Conservation (phyloP, 2,113 vertebrate genomes). For the Zingel zingel region DNA sequence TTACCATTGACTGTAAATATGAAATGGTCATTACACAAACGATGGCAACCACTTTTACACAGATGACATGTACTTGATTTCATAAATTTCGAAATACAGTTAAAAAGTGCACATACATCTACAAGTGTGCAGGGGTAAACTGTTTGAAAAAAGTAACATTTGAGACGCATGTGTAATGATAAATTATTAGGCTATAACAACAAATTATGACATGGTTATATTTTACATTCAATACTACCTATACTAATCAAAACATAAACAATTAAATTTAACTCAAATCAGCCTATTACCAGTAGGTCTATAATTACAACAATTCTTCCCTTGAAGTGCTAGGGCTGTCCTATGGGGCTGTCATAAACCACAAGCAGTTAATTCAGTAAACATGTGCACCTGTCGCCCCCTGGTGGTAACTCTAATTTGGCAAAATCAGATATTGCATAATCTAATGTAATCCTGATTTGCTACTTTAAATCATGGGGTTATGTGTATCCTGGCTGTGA, state of each 20-base stretch:
- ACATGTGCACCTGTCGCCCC: conserved; percentile 20
- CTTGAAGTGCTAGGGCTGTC: not conserved
- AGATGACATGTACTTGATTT: not conserved
- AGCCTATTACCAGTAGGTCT: too few relatives aligned
- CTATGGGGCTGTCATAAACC: not conserved
- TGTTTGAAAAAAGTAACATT: not conserved
- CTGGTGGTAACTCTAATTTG: conserved; percentile 13
- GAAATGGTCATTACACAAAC: too few relatives aligned
- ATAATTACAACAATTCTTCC: not conserved
- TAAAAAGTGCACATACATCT: not conserved
- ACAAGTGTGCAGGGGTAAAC: not conserved
- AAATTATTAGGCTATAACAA: not conserved
- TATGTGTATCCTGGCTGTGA: conserved; percentile 61
- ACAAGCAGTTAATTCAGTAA: too few relatives aligned
- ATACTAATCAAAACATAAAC: not conserved
- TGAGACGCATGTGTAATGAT: not conserved
- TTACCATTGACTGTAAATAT: too few relatives aligned
- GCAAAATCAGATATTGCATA: conserved; percentile 58
- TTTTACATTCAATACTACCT: not conserved
- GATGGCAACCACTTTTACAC: not conserved
- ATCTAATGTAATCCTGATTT: conserved; percentile 53
- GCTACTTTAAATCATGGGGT: conserved; percentile 36
- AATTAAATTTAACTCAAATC: too few relatives aligned
- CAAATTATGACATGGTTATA: not conserved
- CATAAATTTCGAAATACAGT: not conserved